A percentile compares a stretch with the other conserved stretches of the same genome.
These are phyloP conservation scores for Dendrolimus pini DNA, from an alignment of 2,888 invertebrate species.

Conservation along the genomic window DNA sequence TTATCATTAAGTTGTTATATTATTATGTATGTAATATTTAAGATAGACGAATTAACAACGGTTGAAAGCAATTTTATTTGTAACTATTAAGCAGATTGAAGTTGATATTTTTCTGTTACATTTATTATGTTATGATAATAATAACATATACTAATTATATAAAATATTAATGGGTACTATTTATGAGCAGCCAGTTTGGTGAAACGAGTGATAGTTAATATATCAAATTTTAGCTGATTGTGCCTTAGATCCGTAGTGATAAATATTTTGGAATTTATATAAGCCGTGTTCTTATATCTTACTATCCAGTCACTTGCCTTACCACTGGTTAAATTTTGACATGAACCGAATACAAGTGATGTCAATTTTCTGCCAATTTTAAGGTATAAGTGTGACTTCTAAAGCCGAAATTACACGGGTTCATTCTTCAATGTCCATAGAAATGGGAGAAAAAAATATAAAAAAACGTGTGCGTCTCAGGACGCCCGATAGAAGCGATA, in stretches of 20 bases:
- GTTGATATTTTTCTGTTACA: constrained; percentile 70
- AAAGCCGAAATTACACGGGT: too few relatives aligned
- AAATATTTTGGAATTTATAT: constrained; percentile 37
- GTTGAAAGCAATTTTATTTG: constrained; percentile 52
- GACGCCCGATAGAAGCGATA: too few relatives aligned
- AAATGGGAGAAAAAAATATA: too few relatives aligned
- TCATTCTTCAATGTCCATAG: too few relatives aligned
- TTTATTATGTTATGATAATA: constrained; percentile 57
- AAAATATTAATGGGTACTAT: constrained; percentile 45
- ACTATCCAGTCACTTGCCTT: too few relatives aligned
- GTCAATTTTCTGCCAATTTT: too few relatives aligned
- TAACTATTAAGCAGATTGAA: constrained; percentile 45
- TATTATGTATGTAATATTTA: constrained; percentile 56
- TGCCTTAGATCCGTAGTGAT: constrained; percentile 69
- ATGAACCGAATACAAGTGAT: too few relatives aligned
- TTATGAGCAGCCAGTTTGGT: constrained; percentile 53
- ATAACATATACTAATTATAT: constrained; percentile 35
- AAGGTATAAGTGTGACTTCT: too few relatives aligned
- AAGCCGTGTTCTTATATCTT: constrained; percentile 1
- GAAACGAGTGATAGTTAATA: constrained; percentile 58
- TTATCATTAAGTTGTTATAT: constrained; percentile 63
- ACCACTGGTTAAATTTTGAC: too few relatives aligned
- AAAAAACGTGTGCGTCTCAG: too few relatives aligned
- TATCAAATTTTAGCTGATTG: constrained; percentile 63
- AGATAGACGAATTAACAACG: constrained; percentile 56